phyloP scores from a whole-genome alignment of 2,888 invertebrate species.

The Lepas anatifera region DNA sequence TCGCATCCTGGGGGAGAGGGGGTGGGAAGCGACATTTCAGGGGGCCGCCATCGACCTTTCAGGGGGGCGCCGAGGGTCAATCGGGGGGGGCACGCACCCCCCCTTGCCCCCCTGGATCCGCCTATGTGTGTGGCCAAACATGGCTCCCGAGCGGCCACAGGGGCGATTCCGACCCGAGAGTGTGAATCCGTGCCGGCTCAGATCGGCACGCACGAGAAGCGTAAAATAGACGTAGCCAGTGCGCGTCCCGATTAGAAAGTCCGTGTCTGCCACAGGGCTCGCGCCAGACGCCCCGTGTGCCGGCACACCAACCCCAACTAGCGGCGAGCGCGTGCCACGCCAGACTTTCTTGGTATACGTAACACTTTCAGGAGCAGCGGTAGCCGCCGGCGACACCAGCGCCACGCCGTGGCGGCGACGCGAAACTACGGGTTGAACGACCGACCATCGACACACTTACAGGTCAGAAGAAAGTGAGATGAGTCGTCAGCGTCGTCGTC shows the following conservation, averaged over 20 bases:
- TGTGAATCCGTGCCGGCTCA: too few species aligned
- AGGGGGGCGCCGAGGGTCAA: too few species aligned
- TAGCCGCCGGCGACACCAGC: not conserved
- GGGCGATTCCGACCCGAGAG: too few species aligned
- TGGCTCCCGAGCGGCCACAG: too few species aligned
- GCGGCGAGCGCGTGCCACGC: not conserved
- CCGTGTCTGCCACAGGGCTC: not conserved
- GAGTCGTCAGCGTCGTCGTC: not conserved
- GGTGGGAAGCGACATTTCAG: too few species aligned
- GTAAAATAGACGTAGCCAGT: not conserved
- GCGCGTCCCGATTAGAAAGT: not conserved
- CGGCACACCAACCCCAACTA: not conserved
- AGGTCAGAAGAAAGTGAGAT: conserved; percentile 6
- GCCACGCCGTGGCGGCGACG: not conserved
- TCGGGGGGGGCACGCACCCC: too few species aligned
- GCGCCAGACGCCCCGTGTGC: not conserved
- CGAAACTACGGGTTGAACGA: not conserved
- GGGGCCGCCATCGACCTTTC: too few species aligned
- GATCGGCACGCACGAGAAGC: too few species aligned
- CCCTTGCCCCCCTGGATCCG: too few species aligned
- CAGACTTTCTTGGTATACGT: conserved; percentile 6
- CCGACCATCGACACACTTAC: not conserved
- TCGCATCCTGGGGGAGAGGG: too few species aligned
- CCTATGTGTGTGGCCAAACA: too few species aligned
- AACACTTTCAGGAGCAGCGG: not conserved